Conservation (phyloP, 37 sponge, comb jelly and placozoan genomes). For the Spongilla lacustris region DNA sequence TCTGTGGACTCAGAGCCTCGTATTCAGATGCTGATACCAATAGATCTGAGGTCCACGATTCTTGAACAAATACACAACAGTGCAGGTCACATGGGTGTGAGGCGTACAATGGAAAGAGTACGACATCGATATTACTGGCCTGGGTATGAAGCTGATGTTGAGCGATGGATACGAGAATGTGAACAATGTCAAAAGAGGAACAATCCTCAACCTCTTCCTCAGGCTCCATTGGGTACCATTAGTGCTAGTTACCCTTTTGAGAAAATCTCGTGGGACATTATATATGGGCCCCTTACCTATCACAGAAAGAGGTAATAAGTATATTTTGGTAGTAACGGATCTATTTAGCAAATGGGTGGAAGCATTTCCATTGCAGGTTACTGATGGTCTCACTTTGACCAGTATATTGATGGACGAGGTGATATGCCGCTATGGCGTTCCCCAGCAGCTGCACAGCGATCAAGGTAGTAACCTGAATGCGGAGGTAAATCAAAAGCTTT, state of each 20-base stretch:
- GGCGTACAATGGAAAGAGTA: conserved; percentile 8
- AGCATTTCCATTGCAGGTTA: too few relatives aligned
- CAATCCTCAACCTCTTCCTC: conserved; percentile 3
- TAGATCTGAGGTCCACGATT: background rate
- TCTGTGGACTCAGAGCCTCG: background rate
- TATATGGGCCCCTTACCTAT: conserved; percentile 28
- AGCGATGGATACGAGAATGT: conserved; percentile 5
- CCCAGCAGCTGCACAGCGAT: too few relatives aligned
- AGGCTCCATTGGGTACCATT: conserved; percentile 31
- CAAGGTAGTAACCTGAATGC: too few relatives aligned
- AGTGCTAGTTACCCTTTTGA: conserved; percentile 15
- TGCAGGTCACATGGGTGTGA: conserved; percentile 19
- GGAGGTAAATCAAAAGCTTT: too few relatives aligned
- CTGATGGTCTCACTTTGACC: too few relatives aligned
- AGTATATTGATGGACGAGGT: too few relatives aligned
- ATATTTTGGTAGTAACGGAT: conserved; percentile 29
- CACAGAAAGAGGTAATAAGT: conserved; percentile 5
- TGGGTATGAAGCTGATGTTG: conserved; percentile 7
- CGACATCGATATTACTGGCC: conserved; percentile 23
- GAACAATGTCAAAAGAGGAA: conserved; percentile 7
- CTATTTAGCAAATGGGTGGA: conserved; percentile 37
- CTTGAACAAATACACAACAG: conserved; percentile 11
- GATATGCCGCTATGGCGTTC: too few relatives aligned
- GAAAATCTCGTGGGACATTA: conserved; percentile 28
- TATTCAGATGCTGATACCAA: conserved; percentile 11